phyloP scores from a whole-genome alignment of 2,888 invertebrate species.

The Drosophila pseudotakahashii region DNA sequence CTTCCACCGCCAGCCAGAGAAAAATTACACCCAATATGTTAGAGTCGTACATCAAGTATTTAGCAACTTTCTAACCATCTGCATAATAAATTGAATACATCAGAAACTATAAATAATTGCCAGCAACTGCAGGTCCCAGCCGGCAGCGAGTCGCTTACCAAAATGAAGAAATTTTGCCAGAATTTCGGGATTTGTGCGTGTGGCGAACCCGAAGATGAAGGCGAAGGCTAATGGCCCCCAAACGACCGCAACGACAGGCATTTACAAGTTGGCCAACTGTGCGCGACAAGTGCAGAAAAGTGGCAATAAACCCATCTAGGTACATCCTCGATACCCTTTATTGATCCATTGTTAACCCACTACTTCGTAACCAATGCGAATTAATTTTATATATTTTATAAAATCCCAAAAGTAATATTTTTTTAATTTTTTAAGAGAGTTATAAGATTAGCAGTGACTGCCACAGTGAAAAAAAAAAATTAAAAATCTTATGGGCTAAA shows the following conservation, averaged over 20 bases:
- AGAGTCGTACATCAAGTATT: conserved; percentile 67
- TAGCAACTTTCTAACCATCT: conserved; percentile 72
- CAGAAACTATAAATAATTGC: conserved; percentile 77
- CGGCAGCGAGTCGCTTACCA: conserved; percentile 62
- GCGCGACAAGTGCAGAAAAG: conserved; percentile 68
- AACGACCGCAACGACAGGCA: conserved; percentile 43
- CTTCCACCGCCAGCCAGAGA: conserved; percentile 9
- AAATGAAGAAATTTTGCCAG: conserved; percentile 79
- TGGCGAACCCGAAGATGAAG: conserved; percentile 35
- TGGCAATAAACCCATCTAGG: conserved; percentile 24
- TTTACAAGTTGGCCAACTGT: conserved; percentile 65
- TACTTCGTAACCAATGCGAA: too few relatives aligned
- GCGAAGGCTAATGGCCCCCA: conserved; percentile 67
- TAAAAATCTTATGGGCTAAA: too few relatives aligned
- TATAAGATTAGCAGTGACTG: too few relatives aligned
- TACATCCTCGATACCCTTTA: conserved; percentile 12
- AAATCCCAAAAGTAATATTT: too few relatives aligned
- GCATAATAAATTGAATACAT: conserved; percentile 80
- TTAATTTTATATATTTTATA: too few relatives aligned
- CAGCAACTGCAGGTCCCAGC: conserved; percentile 64
- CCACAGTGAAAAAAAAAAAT: too few relatives aligned
- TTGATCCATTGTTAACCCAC: neutral
- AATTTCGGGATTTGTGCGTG: conserved; percentile 64
- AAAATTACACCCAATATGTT: conserved; percentile 67
- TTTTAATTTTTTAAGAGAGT: too few relatives aligned